Conservation (phyloP, 2,888 invertebrate genomes). For the Xylocampa areola region DNA sequence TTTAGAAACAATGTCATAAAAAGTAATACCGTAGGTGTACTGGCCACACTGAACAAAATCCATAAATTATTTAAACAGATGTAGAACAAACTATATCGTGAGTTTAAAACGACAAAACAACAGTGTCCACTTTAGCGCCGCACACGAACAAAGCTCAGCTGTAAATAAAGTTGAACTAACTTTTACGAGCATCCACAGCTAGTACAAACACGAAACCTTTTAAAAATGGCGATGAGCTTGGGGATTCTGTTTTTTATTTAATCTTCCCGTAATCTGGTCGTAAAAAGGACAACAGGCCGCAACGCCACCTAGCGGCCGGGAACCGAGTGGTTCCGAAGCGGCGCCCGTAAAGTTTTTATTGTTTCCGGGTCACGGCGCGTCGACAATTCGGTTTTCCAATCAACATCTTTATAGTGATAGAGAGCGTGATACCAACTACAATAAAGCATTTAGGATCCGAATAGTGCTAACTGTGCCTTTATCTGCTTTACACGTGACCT, state of each 20-base stretch:
- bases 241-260: conserved; percentile 68
- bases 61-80: conserved; percentile 55
- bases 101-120: conserved; percentile 50
- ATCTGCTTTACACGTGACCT: conserved; percentile 34
- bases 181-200: conserved; percentile 55
- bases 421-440: conserved; percentile 65
- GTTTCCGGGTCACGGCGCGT: conserved; percentile 80
- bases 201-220: conserved; percentile 57
- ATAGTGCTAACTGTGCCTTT: conserved; percentile 41
- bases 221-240: conserved; percentile 54
- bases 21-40: conserved; percentile 26
- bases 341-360: conserved; percentile 83
- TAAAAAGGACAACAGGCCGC: conserved; percentile 63
- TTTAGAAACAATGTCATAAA: conserved; percentile 32
- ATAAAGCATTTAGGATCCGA: conserved; percentile 57
- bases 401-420: conserved; percentile 79
- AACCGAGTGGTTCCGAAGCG: conserved; percentile 63
- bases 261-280: conserved; percentile 69
- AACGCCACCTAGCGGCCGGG: conserved; percentile 51
- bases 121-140: conserved; percentile 51
- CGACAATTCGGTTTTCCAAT: conserved; percentile 83
- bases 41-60: conserved; percentile 32
- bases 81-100: conserved; percentile 51
- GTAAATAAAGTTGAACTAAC: conserved; percentile 61
- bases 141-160: conserved; percentile 49